Evolutionary conservation across 2,797 vertebrate species (phyloP).

Genomic region (Geotrypetes seraphini): DNA sequence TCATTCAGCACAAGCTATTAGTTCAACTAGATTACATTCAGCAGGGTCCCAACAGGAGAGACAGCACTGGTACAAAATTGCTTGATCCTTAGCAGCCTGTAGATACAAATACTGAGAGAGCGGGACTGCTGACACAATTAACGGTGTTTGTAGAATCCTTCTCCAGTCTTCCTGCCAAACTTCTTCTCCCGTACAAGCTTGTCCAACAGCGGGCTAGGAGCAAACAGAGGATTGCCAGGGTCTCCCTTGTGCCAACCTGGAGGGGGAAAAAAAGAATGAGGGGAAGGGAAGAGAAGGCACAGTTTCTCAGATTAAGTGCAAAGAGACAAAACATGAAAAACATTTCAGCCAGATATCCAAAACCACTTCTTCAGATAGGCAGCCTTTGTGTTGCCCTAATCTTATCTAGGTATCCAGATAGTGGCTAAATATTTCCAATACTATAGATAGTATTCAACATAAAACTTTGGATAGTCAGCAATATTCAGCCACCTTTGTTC

Average conservation of each 20-base stretch:
- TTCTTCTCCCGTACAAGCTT: slow-evolving; percentile 86
- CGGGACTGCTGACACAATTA: slow-evolving; percentile 31
- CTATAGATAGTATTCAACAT: no score
- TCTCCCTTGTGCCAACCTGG: slow-evolving; percentile 77
- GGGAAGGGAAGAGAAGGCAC: no score
- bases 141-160: slow-evolving; percentile 92
- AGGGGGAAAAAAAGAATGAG: slow-evolving; percentile 11
- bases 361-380: no score
- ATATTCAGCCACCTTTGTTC: no score
- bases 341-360: no score
- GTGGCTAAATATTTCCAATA: no score
- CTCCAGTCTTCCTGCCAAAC: slow-evolving; percentile 81
- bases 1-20: slow-evolving; percentile 13
- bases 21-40: slow-evolving; percentile 12
- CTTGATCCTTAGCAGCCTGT: no score
- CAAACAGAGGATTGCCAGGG: slow-evolving; percentile 69
- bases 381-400: no score
- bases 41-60: slow-evolving; percentile 3
- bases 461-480: no score
- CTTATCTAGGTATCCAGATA: no score
- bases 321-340: no score
- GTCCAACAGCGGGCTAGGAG: slow-evolving; percentile 63
- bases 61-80: not conserved
- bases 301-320: no score
- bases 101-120: not conserved